A percentile compares a stretch with the other conserved stretches of the same genome.
Evolutionary conservation across 2,113 vertebrate genomes (phyloP).

Genomic region (Spea multiplicata): DNA sequence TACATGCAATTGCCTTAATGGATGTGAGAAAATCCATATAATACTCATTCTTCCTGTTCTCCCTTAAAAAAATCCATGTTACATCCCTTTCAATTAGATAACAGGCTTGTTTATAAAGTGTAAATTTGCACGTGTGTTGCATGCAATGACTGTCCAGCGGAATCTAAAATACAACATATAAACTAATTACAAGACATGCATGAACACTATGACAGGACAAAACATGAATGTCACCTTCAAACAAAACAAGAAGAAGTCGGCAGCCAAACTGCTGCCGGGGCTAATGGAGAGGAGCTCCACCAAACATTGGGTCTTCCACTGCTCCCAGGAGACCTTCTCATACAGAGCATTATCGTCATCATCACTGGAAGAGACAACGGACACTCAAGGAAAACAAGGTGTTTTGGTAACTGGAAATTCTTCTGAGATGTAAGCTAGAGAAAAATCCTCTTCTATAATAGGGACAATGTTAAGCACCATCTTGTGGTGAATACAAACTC

Average conservation of each 20-base stretch:
- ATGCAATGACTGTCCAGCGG: too few relatives aligned
- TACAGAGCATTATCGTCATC: constrained; percentile 84
- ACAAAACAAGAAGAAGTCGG: constrained; percentile 87
- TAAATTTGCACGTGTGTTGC: too few relatives aligned
- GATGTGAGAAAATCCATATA: too few relatives aligned
- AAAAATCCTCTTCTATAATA: too few relatives aligned
- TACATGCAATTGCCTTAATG: too few relatives aligned
- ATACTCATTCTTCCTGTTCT: too few relatives aligned
- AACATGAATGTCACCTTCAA: constrained; percentile 73
- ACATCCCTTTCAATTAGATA: too few relatives aligned
- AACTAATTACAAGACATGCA: not conserved
- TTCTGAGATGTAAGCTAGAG: too few relatives aligned
- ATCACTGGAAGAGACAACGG: constrained; percentile 33
- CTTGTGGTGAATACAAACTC: not conserved
- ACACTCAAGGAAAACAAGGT: not conserved
- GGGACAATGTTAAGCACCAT: not conserved
- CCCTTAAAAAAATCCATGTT: too few relatives aligned
- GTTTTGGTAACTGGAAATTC: too few relatives aligned
- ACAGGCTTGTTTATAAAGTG: too few relatives aligned
- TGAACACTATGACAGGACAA: not conserved
- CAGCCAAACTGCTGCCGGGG: constrained; percentile 76
- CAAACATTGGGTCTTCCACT: constrained; percentile 79
- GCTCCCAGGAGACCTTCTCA: constrained; percentile 81
- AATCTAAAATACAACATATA: too few relatives aligned
- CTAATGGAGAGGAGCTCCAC: constrained; percentile 76